Base-by-base conservation (phyloP, 2,113 vertebrate genomes). In the Eidolon helvum region DNA sequence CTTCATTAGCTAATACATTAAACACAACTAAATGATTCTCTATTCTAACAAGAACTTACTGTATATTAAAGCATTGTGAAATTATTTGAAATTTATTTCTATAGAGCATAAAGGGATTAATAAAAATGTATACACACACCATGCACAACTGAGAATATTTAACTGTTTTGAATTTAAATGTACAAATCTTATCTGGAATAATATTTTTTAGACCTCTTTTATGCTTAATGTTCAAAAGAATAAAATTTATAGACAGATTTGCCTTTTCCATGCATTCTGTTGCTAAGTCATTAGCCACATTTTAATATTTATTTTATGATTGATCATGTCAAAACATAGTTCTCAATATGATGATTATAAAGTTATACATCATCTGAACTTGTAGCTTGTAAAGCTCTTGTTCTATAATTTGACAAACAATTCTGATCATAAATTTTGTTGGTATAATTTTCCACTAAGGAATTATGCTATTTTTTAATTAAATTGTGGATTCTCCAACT, bases 381-480 rank as follows among this genome's bases (percentile, higher is more conserved):
- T 84, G 4, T 74, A 90, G 22, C 1, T 48, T 30, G 19, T 66
- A 26, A 92, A 83, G 3, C 30, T 96, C 90, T 89, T 97, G 4
- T 95, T 95, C 8, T 33, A n/a, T 30, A 88, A 12, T 59, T 35
- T 68, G 19, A 35, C 84, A 83, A 83, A 57, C 55, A 63, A 84
- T 84, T 79, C 19, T 85, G 35, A 79, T 78, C 53, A 40, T 55
- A 95, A 72, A 68, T 74, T 28, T 80, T 92, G 63, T 16, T 65
- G 80, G 45, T 90, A 74, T 1, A 35, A 40, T 80, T 98, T 96
- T 80, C 21, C 63, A 69, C 75, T 0, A 95, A 79, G 48, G 86
- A 92, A 97, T 45, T 35, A 82, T 26, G n/a, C 24, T 69, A 40
- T 90, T 95, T 95, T 86, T 9, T 35, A 57, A 85, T 74, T 87